Evolutionary conservation across 2,888 invertebrate genomes (phyloP), one percentile per base, ranked within the genome.

Genomic region (Agrotis puta): DNA sequence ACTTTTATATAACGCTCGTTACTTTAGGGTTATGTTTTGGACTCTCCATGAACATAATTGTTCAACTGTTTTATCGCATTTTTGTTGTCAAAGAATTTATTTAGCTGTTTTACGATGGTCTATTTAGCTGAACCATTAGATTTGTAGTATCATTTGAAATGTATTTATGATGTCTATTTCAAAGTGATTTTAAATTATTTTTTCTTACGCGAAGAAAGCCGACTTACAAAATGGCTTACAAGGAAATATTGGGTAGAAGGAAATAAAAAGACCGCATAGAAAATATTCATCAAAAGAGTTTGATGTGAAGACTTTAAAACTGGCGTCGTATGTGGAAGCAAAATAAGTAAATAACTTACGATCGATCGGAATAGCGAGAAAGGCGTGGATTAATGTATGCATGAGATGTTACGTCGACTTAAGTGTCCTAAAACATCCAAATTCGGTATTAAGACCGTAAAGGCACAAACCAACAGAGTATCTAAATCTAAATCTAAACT

Each of bases 1-100:
- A 70, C 64, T 77, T 73, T 67, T 77, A 69, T 64, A 69, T 64
- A 66, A 54, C 57, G 57, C 56, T 48, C 72, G 65, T 73, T 56
- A 73, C 56, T 61, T 68, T 69, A 63, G 64, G 33, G 72, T 77
- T 68, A 77, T 58, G 51, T 56, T 61, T 22, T n/a, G n/a, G 16
- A 47, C 22, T 18, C 45, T 22, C 51, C 7, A 39, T 11, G 39
- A 50, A 58, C 53, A 53, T 77, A 39, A 73, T 65, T 68, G 62
- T 43, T 47, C 20, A 47, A 58, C n/a, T 27, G 53, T 66, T 70
- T 63, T 61, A 61, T 24, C 58, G 20, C 24, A 2, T 53, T 75
- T 58, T 45, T 56, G 51, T 56, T 64, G 16, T 53, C 2, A 20
- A 51, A 13, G 13, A 48, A 14, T 33, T 45, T 51, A 3, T 54